Conservation (phyloP, 2,113 vertebrate species). For the Isichthys henryi region DNA sequence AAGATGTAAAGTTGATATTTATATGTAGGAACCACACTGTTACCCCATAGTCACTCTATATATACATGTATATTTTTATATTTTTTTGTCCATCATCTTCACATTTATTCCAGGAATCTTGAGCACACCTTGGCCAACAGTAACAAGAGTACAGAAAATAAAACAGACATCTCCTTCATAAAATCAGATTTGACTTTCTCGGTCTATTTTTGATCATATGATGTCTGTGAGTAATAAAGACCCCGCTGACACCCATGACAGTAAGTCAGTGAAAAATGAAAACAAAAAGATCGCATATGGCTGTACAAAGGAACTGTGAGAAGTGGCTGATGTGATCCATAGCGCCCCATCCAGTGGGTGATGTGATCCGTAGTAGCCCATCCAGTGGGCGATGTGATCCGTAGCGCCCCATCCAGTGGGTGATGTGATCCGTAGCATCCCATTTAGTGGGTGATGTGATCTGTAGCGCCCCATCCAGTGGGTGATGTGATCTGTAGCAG, state of each 20-base stretch:
- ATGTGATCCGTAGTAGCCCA: not conserved
- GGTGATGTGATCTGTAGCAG: not conserved
- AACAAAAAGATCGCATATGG: not conserved
- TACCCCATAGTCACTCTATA: not conserved
- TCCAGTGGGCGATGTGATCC: not conserved
- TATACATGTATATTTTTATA: not conserved
- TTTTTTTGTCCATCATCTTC: not conserved
- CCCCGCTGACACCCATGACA: not conserved
- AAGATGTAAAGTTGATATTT: not conserved
- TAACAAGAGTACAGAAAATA: not conserved
- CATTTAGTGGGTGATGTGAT: not conserved
- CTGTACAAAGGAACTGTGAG: not conserved
- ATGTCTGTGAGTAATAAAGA: conserved; percentile 4
- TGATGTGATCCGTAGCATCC: not conserved
- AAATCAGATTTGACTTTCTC: not conserved
- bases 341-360: not conserved
- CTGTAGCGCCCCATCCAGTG: not conserved
- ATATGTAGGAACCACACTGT: not conserved
- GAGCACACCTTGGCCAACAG: not conserved
- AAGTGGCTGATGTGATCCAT: not conserved
- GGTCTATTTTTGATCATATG: conserved; percentile 2
- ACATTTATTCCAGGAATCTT: not conserved
- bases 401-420: not conserved
- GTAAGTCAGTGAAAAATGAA: not conserved
- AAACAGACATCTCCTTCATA: not conserved